These are phyloP conservation scores for Hirudo medicinalis DNA, from an alignment of 1,140 invertebrate genomes.

Conservation along the genomic window DNA sequence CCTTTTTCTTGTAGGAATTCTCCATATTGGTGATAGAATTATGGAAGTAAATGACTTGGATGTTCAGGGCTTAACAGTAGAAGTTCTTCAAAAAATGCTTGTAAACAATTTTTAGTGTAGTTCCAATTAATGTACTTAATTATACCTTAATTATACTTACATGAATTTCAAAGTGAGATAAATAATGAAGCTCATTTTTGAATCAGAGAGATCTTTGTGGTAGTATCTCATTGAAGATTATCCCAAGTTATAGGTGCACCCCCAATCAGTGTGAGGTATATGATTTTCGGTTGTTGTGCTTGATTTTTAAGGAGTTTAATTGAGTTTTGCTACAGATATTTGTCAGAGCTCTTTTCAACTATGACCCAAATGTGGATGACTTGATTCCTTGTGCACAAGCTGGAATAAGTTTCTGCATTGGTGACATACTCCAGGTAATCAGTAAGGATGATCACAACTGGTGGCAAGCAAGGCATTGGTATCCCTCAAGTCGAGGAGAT, in stretches of 20 bases:
- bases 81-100: slow-evolving; percentile 90
- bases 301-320: too few species aligned
- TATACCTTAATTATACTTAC: neutral
- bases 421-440: slow-evolving; percentile 80
- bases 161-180: too few species aligned
- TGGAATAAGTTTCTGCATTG: slow-evolving; percentile 86
- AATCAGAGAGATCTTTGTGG: slow-evolving; percentile 83
- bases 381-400: slow-evolving; percentile 94
- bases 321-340: slow-evolving; percentile 62
- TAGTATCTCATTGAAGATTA: slow-evolving; percentile 96
- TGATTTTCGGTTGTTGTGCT: too few species aligned
- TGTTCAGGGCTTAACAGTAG: slow-evolving; percentile 89
- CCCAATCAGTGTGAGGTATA: slow-evolving; percentile 56
- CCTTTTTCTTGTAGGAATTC: slow-evolving; percentile 53
- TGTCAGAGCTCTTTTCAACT: slow-evolving; percentile 94
- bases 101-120: slow-evolving; percentile 52
- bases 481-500: slow-evolving; percentile 12
- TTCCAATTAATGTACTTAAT: slow-evolving; percentile 2
- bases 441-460: slow-evolving; percentile 97
- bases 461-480: slow-evolving; percentile 69
- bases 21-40: slow-evolving; percentile 99
- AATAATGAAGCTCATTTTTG: neutral
- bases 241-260: slow-evolving; percentile 88
- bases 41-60: slow-evolving; percentile 86
- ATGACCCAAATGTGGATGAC: slow-evolving; percentile 92